Base-by-base conservation (phyloP, 2,888 invertebrate genomes). In the Rhingia campestris region DNA sequence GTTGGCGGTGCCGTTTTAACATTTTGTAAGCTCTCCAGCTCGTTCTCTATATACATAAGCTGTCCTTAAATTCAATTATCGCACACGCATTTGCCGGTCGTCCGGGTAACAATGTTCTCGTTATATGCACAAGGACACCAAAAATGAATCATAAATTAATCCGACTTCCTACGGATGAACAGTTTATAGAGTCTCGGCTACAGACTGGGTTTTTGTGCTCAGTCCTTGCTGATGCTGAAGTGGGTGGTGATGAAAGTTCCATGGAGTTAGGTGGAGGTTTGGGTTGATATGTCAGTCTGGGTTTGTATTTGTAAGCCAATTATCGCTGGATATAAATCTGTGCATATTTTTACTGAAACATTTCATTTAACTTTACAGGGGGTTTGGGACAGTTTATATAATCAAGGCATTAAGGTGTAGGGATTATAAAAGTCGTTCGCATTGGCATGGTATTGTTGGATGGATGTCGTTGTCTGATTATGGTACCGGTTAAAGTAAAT, bases 101-200 rank as follows among this genome's bases (percentile, higher is more conserved):
- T n/a, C 56, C 14, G 47, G 58, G 64, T 10, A 69, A 70, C 10
- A 33, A 49, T 64, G 56, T 32, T 53, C n/a, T 56, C 41, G 33
- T 41, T 43, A 5, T 51, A 9, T 58, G 47, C 14, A 59, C 39
- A 51, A 41, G 49, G 70, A 77, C 67, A 66, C 22, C 43, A 73
- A 80, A 22, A 80, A 87, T 86, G 88, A 88, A 88, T 89, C 88
- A 90, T 88, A 89, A 89, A 89, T 90, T 89, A 89, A 90, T 89
- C 89, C 88, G 88, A 87, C 89, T 90, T 64, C 89, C 87, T 88
- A 82, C 88, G 87, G 88, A 87, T 90, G 88, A 90, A 89, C 88
- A 90, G 90, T 88, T 88, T n/a, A 37, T 32, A 33, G 37, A 32
- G 43, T 43, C 61, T 56, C 35, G 67, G 22, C 5, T 5, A 43